Base-by-base conservation (phyloP, 2,888 invertebrate genomes). In the Standfussiana lucernea region DNA sequence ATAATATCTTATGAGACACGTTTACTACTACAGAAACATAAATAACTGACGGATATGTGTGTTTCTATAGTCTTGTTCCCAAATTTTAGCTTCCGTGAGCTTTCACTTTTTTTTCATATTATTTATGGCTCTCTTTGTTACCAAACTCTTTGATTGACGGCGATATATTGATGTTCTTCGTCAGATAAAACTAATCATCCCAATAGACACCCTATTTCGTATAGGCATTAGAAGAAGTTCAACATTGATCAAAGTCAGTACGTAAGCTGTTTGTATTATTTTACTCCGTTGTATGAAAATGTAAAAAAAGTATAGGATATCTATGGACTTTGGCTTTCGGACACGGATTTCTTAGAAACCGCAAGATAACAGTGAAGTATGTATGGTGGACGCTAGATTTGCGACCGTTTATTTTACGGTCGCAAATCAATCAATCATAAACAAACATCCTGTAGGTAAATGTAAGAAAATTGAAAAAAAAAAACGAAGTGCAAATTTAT, bases 41-140 rank as follows among this genome's bases (percentile, higher is more conserved):
- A 18, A 62, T 67, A 69, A 67, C 47, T 13, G 66, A 15, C 0
- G 10, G 8, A 18, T 42, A 32, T 75, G 50, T 72, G 59, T 75
- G 45, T 67, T 78, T 66, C 61, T 64, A 42, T 13, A 37, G 62
- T 79, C 75, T 89, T 85, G 83, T 73, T 65, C 56, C 83, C 87
- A 89, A 89, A n/a, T n/a, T n/a, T 89, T 88, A 89, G 76, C 75
- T 80, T 77, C 74, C 78, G 83, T 83, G 86, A 86, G 85, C 89
- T 91, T 91, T 91, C 91, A 88, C 89, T 83, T 86, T 81, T 53
- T 53, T 77, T 79, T 72, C 32, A 72, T 79, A 83, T 83, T 77
- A 82, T 87, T 80, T 83, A 81, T 82, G 53, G 70, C 64, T 47
- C 50, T 73, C 75, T 83, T 86, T 87, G 83, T 84, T 87, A 75